Conservation (phyloP, 2,113 vertebrate species). For the Pseudopodoces humilis region DNA sequence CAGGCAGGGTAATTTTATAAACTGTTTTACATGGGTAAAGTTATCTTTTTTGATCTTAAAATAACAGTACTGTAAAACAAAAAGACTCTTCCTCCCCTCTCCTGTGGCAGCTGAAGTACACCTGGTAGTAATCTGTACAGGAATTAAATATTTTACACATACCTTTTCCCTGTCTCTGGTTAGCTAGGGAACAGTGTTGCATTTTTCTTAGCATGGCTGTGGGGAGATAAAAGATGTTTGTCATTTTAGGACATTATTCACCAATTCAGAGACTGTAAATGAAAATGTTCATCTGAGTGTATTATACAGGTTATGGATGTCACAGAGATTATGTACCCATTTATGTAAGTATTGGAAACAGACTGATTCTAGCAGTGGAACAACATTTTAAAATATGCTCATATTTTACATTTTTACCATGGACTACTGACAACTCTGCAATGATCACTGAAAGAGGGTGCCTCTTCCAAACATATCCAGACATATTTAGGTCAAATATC, state of each 20-base stretch:
- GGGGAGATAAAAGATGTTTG: neutral
- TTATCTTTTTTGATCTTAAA: neutral
- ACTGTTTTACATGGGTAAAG: neutral
- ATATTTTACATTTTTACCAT: neutral
- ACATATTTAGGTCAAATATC: neutral
- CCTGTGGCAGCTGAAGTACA: neutral
- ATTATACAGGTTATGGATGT: neutral
- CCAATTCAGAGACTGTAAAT: neutral
- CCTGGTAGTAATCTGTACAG: neutral
- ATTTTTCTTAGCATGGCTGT: neutral
- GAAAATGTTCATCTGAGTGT: neutral
- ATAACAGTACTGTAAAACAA: neutral
- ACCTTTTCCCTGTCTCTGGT: neutral
- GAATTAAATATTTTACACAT: neutral
- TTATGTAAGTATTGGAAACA: neutral
- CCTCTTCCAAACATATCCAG: neutral
- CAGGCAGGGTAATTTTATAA: neutral
- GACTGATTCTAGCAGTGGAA: neutral
- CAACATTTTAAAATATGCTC: rapidly evolving
- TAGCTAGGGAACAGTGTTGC: neutral
- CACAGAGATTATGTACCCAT: neutral
- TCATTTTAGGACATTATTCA: neutral
- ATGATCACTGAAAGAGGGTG: neutral
- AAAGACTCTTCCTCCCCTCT: neutral
- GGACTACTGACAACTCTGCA: neutral